A percentile compares a stretch with the other conserved stretches of the same genome.
Conservation (phyloP, 2,888 invertebrate species). For the Quadroppia sp. region DNA sequence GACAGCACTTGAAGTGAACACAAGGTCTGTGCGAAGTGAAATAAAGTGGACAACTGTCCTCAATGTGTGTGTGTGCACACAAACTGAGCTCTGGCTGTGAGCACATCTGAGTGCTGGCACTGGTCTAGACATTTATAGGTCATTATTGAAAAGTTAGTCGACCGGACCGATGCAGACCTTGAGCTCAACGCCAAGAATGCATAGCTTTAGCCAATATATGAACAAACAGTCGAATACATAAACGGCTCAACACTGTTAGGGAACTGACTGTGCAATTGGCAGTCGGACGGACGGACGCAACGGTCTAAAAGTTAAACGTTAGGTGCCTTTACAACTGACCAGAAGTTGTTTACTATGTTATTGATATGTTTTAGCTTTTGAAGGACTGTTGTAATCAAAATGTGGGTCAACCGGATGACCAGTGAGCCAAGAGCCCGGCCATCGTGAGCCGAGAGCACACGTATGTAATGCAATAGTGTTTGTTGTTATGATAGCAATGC, state of each 20-base stretch:
- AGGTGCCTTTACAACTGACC: slow-evolving; percentile 35
- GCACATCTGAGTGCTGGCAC: not conserved
- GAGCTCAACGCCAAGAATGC: not conserved
- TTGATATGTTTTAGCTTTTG: not conserved
- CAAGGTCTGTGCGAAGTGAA: not conserved
- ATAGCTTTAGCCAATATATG: slow-evolving; percentile 23
- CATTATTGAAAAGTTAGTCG: slow-evolving; percentile 33
- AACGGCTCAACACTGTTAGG: not conserved
- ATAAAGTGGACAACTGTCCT: slow-evolving; percentile 34
- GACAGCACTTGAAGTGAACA: not conserved
- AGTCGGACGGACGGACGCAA: not conserved
- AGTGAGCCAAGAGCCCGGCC: not conserved
- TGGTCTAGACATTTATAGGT: slow-evolving; percentile 38
- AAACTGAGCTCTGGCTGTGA: not conserved
- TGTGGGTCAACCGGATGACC: slow-evolving; percentile 37
- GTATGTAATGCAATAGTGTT: not conserved
- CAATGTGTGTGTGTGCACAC: not conserved
- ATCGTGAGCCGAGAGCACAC: not conserved
- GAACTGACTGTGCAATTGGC: slow-evolving; percentile 27
- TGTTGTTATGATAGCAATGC: slow-evolving; percentile 1
- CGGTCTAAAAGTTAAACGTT: slow-evolving; percentile 30
- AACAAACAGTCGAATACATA: slow-evolving; percentile 23
- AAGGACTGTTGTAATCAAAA: slow-evolving; percentile 13
- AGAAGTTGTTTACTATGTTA: slow-evolving; percentile 34
- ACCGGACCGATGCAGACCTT: slow-evolving; percentile 38